A percentile compares a stretch with the other conserved stretches of the same genome.
Conservation (phyloP, 2,113 vertebrate genomes). For the Verasper variegatus region DNA sequence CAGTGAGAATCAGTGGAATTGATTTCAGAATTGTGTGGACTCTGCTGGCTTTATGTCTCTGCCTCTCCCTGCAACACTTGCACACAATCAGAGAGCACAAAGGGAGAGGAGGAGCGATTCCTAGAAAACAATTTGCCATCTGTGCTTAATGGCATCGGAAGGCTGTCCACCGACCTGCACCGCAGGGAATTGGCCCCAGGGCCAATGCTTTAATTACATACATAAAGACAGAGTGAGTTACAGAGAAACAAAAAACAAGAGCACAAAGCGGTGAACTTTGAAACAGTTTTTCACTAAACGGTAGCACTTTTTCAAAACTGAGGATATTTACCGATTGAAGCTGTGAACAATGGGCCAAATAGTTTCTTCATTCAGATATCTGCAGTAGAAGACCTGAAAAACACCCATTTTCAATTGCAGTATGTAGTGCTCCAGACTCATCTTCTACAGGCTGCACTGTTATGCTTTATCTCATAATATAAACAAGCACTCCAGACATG, state of each 20-base stretch:
- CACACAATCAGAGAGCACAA: constrained; percentile 29
- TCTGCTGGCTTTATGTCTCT: not conserved
- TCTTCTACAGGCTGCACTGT: not conserved
- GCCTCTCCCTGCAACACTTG: constrained; percentile 18
- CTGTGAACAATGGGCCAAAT: not conserved
- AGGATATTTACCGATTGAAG: not conserved
- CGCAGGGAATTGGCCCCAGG: constrained; percentile 25
- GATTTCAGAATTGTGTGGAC: constrained; percentile 4
- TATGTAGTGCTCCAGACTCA: not conserved
- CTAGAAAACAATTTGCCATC: constrained; percentile 67
- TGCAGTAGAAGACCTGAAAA: not conserved
- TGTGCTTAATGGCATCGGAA: constrained; percentile 62
- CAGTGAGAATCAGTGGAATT: not conserved
- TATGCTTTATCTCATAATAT: not conserved
- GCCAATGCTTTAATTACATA: constrained; percentile 58
- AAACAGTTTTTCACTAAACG: not conserved
- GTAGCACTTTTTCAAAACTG: not conserved
- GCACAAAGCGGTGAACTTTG: not conserved
- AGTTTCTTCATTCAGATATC: not conserved
- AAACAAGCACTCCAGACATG: not conserved
- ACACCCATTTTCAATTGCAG: not conserved
- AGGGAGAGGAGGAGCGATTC: constrained; percentile 39
- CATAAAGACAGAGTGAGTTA: constrained; percentile 19
- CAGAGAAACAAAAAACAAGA: constrained; percentile 9
- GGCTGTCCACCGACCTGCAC: constrained; percentile 44